Evolutionary conservation across 1,140 invertebrate genomes (phyloP).

Genomic region (Asbolus verrucosus): DNA sequence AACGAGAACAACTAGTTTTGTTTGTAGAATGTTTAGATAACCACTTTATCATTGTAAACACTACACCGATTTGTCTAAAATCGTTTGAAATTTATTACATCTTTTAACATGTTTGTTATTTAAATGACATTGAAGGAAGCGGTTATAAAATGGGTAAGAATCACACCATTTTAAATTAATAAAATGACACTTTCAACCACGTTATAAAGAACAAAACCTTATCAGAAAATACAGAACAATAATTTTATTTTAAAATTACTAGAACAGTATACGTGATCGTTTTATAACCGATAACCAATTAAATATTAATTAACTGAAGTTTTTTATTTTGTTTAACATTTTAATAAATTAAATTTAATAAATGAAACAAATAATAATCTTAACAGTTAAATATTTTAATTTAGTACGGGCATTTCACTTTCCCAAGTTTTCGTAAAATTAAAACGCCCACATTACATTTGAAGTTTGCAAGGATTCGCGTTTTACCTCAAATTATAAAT

Average conservation of each 20-base stretch:
- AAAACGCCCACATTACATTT: slow-evolving; percentile 13
- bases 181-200: too few species aligned
- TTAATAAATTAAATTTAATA: too few species aligned
- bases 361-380: too few species aligned
- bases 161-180: too few species aligned
- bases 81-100: background rate
- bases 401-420: background rate
- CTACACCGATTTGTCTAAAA: slow-evolving; percentile 8
- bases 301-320: too few species aligned
- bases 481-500: slow-evolving; percentile 9
- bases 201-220: too few species aligned
- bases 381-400: too few species aligned
- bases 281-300: too few species aligned
- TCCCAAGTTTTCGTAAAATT: background rate
- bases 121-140: slow-evolving; percentile 7
- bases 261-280: too few species aligned
- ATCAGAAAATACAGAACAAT: too few species aligned
- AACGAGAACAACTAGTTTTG: slow-evolving; percentile 2
- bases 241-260: too few species aligned
- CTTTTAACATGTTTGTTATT: slow-evolving; percentile 2
- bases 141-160: slow-evolving; percentile 10
- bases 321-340: too few species aligned
- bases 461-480: background rate
- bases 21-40: slow-evolving; percentile 25
- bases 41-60: slow-evolving; percentile 13